These are phyloP conservation scores for Dreissena rostriformis DNA, from an alignment of 1,140 invertebrate genomes.

Conservation along the genomic window DNA sequence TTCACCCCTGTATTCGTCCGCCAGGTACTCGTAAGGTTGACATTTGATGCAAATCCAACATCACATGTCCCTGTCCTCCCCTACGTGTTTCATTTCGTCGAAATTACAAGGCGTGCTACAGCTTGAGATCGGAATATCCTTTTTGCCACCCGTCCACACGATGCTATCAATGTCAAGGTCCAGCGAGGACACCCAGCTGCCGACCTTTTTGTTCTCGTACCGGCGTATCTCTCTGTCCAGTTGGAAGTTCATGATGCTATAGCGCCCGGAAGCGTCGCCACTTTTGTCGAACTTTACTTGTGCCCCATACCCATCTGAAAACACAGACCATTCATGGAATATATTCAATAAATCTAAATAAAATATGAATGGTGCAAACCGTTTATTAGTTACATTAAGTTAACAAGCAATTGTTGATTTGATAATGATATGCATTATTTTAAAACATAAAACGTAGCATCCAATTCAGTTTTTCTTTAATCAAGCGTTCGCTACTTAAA, in stretches of 20 bases:
- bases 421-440: no score
- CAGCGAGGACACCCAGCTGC: conserved; percentile 74
- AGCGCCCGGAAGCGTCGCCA: conserved; percentile 82
- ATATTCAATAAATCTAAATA: no score
- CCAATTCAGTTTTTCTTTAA: no score
- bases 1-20: conserved; percentile 85
- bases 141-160: conserved; percentile 74
- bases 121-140: conserved; percentile 83
- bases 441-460: no score
- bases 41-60: conserved; percentile 87
- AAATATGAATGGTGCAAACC: no score
- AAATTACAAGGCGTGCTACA: conserved; percentile 86
- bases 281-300: conserved; percentile 79
- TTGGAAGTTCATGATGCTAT: conserved; percentile 81
- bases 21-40: conserved; percentile 84
- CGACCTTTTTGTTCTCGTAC: conserved; percentile 76
- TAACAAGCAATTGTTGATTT: no score
- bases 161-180: conserved; percentile 69
- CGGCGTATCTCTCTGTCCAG: conserved; percentile 66
- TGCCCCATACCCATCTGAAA: conserved; percentile 77
- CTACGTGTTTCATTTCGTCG: conserved; percentile 93
- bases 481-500: no score
- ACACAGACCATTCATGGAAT: background rate
- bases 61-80: conserved; percentile 94
- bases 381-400: no score